Conservation (phyloP, 2,113 vertebrate species). For the Otolemur garnettii region DNA sequence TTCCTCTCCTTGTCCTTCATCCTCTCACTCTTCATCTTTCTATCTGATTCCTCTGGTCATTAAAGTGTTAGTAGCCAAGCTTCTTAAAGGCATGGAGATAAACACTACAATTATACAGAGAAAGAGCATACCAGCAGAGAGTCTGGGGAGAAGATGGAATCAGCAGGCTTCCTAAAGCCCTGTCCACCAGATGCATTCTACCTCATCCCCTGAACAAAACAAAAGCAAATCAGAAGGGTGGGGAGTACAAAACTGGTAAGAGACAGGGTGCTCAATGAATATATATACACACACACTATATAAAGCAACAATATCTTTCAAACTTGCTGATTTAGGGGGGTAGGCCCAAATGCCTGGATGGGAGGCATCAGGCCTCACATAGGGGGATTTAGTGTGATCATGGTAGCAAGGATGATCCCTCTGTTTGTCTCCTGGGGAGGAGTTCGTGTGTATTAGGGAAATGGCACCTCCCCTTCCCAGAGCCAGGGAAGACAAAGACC, state of each 20-base stretch:
- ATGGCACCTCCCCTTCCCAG: conserved; percentile 41
- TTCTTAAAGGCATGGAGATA: conserved; percentile 23
- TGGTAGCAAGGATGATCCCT: conserved; percentile 24
- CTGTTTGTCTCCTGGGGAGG: conserved; percentile 76
- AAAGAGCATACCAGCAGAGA: background rate
- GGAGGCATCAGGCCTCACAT: background rate
- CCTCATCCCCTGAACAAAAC: background rate
- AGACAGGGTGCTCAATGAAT: background rate
- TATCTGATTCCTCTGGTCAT: background rate
- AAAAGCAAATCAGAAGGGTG: background rate
- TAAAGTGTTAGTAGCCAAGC: background rate
- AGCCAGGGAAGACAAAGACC: conserved; percentile 76
- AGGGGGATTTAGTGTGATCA: background rate
- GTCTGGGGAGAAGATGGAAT: background rate
- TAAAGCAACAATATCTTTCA: conserved; percentile 26
- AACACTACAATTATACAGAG: background rate
- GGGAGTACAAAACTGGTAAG: background rate
- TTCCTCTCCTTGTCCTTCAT: background rate
- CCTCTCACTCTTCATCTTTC: background rate
- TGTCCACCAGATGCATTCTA: background rate
- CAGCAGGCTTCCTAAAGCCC: conserved; percentile 32
- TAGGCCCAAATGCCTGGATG: background rate
- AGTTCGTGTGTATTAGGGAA: background rate
- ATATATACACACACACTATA: too few relatives aligned
- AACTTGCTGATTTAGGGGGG: conserved; percentile 26